Percentiles rank a stretch among this genome's conserved stretches.
phyloP scores from a whole-genome alignment of 2,113 vertebrate species.

The Scopus umbretta region DNA sequence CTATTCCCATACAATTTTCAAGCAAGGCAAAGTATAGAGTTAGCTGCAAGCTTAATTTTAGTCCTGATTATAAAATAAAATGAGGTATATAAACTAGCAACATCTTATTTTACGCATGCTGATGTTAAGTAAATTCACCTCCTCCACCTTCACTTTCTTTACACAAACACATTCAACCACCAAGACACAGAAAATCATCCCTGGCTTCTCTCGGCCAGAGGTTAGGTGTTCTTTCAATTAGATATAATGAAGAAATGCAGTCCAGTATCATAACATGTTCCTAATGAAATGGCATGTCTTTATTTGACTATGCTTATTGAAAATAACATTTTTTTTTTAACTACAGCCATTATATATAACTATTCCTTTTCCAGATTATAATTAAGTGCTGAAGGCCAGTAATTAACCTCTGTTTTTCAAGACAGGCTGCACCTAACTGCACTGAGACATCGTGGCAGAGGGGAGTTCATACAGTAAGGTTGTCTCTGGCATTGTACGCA shows the following conservation, averaged over 20 bases:
- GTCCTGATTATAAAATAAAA: slow-evolving; percentile 3
- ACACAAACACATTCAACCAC: background rate
- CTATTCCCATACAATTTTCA: background rate
- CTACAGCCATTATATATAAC: background rate
- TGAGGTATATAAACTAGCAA: background rate
- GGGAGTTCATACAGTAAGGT: background rate
- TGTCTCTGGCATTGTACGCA: background rate
- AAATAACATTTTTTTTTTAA: background rate
- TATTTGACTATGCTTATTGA: background rate
- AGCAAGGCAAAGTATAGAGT: background rate
- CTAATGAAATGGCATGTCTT: background rate
- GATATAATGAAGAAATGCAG: background rate
- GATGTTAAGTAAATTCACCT: background rate
- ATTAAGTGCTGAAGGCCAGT: background rate
- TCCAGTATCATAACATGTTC: background rate
- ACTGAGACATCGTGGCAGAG: background rate
- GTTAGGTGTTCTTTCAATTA: background rate
- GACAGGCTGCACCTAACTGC: background rate
- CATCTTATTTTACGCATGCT: background rate
- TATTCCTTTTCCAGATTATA: background rate
- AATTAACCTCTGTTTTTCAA: background rate
- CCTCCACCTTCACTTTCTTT: background rate
- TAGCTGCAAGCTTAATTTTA: background rate
- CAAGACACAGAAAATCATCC: background rate
- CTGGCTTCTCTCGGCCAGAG: background rate